Evolutionary conservation across 2,113 vertebrate genomes (phyloP).

Genomic region (Hemibagrus wyckioides): DNA sequence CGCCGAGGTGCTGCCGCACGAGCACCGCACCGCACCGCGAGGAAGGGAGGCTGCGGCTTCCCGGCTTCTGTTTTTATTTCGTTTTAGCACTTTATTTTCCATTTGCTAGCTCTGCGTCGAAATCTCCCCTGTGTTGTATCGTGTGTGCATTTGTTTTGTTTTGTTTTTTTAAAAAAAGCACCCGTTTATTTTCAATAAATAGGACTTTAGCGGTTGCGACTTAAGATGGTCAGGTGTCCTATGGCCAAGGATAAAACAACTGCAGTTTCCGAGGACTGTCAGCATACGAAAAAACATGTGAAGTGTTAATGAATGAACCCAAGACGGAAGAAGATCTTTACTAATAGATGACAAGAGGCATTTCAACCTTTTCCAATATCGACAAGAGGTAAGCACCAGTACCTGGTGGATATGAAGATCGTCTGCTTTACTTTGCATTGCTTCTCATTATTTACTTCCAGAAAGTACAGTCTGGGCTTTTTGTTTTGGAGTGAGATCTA

Average conservation of each 20-base stretch:
- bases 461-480: constrained; percentile 8
- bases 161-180: too few relatives aligned
- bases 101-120: constrained; percentile 17
- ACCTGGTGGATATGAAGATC: constrained; percentile 46
- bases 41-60: constrained; percentile 60
- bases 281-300: constrained; percentile 47
- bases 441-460: constrained; percentile 14
- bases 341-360: constrained; percentile 67
- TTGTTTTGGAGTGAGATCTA: constrained; percentile 12
- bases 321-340: constrained; percentile 50
- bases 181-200: background rate
- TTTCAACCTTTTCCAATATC: constrained; percentile 60
- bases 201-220: background rate
- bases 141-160: constrained; percentile 15
- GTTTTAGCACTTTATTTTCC: constrained; percentile 24
- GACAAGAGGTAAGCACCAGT: constrained; percentile 70
- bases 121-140: constrained; percentile 17
- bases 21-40: constrained; percentile 29
- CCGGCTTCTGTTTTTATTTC: constrained; percentile 50
- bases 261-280: constrained; percentile 20
- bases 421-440: background rate
- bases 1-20: constrained; percentile 60
- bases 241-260: background rate
- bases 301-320: constrained; percentile 64
- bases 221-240: constrained; percentile 22